Base-by-base conservation (phyloP, 2,797 vertebrate genomes). In the Acomys russatus region DNA sequence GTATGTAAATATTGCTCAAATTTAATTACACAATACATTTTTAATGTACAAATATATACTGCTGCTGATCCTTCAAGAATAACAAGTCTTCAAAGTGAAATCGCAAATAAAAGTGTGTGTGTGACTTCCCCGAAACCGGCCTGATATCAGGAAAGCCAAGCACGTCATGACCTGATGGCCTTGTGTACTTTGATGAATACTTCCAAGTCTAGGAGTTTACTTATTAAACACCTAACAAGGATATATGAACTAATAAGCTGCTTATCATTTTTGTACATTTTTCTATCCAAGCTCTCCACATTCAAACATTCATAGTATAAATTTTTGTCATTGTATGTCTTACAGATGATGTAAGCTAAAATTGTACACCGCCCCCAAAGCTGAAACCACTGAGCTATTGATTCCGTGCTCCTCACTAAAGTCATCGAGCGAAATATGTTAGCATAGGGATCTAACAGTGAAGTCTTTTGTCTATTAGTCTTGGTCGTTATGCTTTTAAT, bases 371-470 rank as follows among this genome's bases (percentile, higher is more conserved):
- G 98, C 98, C 97, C 98, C 98, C 98, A 98, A 98, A 98, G 98
- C 98, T 99, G 98, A 98, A 97, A 98, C 99, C 98, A 98, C 98
- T 99, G 97, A 63, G 98, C 97, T 99, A 99, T 99, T 99, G 99
- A 99, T 99, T 99, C 98, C 98, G 98, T 97, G 98, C 98, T 98
- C 97, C 98, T 98, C 98, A 98, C 98, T 99, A 98, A 98, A 99
- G 98, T 99, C 99, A 98, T 98, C 98, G 97, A 97, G 85, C 23
- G 98, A 92, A 97, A 92, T 94, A 94, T 97, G 83, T 97, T 97
- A 80, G n/a, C 96, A 56, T 73, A 79, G 44, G 96, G 59, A 94
- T 86, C 76, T 91, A 94, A 91, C 59, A 93, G 11, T 35, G 95
- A 79, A 94, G 12, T 68, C 38, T 76, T 76, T 76, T 96, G 83